These are phyloP conservation scores for Zonitis immaculata DNA, from an alignment of 2,888 invertebrate genomes.

Conservation along the genomic window DNA sequence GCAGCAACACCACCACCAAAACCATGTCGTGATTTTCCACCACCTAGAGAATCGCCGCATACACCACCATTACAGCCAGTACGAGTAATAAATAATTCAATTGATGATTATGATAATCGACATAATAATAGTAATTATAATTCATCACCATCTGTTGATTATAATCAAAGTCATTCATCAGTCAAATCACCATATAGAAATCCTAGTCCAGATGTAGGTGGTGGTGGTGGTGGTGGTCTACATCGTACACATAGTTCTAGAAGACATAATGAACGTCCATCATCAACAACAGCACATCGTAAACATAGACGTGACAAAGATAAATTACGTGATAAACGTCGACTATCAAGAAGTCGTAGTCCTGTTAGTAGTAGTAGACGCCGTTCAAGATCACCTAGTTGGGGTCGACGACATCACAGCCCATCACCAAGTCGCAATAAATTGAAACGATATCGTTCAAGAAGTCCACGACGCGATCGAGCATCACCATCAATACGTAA, in stretches of 20 bases:
- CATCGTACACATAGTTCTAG: constrained; percentile 36
- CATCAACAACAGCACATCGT: constrained; percentile 29
- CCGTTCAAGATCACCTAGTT: constrained; percentile 51
- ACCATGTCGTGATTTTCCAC: constrained; percentile 40
- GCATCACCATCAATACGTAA: not conserved
- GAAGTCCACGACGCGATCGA: constrained; percentile 46
- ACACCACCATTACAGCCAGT: constrained; percentile 52
- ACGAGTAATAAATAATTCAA: constrained; percentile 9
- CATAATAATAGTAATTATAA: constrained; percentile 28
- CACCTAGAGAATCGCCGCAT: constrained; percentile 60
- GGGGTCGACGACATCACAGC: constrained; percentile 50
- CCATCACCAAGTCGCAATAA: constrained; percentile 43
- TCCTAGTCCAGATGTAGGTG: constrained; percentile 41
- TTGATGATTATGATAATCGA: constrained; percentile 27
- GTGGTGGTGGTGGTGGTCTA: constrained; percentile 31
- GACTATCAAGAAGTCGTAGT: constrained; percentile 58
- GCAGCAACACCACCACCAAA: constrained; percentile 51
- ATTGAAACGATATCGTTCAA: constrained; percentile 51
- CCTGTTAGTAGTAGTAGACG: constrained; percentile 57
- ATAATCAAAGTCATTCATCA: constrained; percentile 17
- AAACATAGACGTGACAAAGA: constrained; percentile 50
- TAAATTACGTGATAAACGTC: constrained; percentile 49
- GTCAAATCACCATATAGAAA: constrained; percentile 42
- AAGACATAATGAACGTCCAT: constrained; percentile 33
- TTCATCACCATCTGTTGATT: constrained; percentile 35